These are phyloP conservation scores for Prionailurus bengalensis DNA, from an alignment of 2,113 vertebrate genomes.

Conservation along the genomic window DNA sequence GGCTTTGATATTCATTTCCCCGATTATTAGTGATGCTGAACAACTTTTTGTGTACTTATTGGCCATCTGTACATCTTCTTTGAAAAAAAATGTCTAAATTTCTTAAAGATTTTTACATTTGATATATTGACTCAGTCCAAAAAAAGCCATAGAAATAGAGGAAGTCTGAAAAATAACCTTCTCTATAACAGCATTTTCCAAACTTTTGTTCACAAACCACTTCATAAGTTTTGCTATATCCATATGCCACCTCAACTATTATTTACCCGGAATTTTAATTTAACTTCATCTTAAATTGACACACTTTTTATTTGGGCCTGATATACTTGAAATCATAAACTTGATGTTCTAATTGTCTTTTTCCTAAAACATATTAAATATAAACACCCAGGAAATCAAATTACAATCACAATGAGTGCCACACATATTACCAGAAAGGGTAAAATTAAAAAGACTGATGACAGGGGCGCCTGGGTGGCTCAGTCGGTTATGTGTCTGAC, in stretches of 20 bases:
- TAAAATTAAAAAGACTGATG: neutral
- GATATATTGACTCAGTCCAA: neutral
- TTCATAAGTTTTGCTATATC: neutral
- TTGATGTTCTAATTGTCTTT: neutral
- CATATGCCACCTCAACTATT: neutral
- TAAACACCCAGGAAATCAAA: neutral
- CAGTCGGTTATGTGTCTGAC: too few relatives aligned
- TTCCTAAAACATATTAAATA: constrained; percentile 36
- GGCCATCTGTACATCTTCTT: neutral
- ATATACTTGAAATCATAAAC: neutral
- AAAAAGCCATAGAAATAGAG: neutral
- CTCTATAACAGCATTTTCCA: neutral
- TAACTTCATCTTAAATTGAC: constrained; percentile 23
- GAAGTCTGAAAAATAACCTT: constrained; percentile 3
- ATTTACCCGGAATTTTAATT: constrained; percentile 23
- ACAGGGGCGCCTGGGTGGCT: neutral
- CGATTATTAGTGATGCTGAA: neutral
- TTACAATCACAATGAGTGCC: neutral
- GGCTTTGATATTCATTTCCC: neutral
- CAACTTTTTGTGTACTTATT: neutral
- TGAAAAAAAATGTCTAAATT: neutral
- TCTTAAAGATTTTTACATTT: neutral
- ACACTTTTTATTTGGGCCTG: neutral
- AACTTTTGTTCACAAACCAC: neutral
- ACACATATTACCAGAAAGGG: neutral